phyloP scores from a whole-genome alignment of 2,113 vertebrate genomes.

The Heliornis fulica region DNA sequence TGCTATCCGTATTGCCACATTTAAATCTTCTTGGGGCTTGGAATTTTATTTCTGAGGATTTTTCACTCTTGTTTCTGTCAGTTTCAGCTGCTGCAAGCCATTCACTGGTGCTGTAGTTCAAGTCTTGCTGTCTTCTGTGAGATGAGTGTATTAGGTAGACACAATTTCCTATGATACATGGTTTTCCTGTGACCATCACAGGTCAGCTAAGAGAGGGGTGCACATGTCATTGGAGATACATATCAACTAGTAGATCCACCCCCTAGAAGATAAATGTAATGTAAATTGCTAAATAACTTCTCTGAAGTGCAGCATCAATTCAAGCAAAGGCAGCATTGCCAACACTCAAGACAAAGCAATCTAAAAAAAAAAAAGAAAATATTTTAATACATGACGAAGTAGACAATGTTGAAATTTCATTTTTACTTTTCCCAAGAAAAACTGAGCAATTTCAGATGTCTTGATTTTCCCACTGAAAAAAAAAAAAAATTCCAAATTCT shows the following conservation, averaged over 20 bases:
- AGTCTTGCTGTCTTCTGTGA: neutral
- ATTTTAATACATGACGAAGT: neutral
- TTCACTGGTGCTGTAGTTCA: neutral
- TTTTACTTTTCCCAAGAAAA: neutral
- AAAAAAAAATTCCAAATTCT: neutral
- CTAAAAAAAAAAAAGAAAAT: neutral
- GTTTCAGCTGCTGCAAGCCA: neutral
- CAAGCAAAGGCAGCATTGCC: neutral
- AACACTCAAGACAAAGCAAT: neutral
- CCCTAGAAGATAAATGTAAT: neutral
- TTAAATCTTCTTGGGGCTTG: neutral
- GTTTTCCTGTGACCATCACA: neutral
- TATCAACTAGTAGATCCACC: neutral
- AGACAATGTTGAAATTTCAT: neutral
- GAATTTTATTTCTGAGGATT: neutral
- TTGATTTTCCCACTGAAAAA: neutral
- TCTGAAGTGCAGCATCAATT: neutral
- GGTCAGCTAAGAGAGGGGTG: neutral
- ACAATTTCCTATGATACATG: neutral
- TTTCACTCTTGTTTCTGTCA: neutral
- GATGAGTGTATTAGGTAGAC: neutral
- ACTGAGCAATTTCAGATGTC: neutral
- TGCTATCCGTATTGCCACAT: neutral
- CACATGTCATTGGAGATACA: neutral
- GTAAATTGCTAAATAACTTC: neutral